Conservation (phyloP, 1,140 invertebrate species). For the Fopius arisanus region DNA sequence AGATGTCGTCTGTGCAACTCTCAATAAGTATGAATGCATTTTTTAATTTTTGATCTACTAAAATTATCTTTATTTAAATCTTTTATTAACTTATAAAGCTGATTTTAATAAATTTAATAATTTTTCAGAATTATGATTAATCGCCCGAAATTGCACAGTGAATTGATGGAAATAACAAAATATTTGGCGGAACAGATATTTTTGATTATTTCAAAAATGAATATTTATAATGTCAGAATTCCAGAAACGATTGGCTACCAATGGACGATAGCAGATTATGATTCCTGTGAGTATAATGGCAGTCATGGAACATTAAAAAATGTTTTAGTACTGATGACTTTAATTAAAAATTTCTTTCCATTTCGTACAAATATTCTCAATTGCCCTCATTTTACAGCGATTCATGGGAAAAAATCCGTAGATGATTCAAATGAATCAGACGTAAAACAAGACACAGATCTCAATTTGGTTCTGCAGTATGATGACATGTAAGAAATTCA, state of each 20-base stretch:
- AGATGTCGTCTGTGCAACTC: constrained; percentile 84
- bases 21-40: constrained; percentile 44
- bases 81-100: too few relatives aligned
- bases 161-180: constrained; percentile 65
- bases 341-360: constrained; percentile 7
- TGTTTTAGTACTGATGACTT: too few relatives aligned
- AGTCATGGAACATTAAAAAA: too few relatives aligned
- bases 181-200: constrained; percentile 68
- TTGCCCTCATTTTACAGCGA: constrained; percentile 49
- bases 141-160: constrained; percentile 68
- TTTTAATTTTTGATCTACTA: constrained; percentile 3
- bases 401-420: constrained; percentile 56
- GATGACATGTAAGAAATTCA: constrained; percentile 62
- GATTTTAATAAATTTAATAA: constrained; percentile 29
- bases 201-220: constrained; percentile 63
- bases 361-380: constrained; percentile 30
- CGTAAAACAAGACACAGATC: constrained; percentile 69
- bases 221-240: constrained; percentile 65
- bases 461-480: constrained; percentile 74
- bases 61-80: constrained; percentile 17
- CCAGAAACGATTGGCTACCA: constrained; percentile 73
- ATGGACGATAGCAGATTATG: constrained; percentile 74
- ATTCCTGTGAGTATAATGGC: constrained; percentile 65
- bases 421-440: constrained; percentile 49
- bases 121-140: constrained; percentile 66